Conservation (phyloP, 2,113 vertebrate species). For the Phaetusa simplex region DNA sequence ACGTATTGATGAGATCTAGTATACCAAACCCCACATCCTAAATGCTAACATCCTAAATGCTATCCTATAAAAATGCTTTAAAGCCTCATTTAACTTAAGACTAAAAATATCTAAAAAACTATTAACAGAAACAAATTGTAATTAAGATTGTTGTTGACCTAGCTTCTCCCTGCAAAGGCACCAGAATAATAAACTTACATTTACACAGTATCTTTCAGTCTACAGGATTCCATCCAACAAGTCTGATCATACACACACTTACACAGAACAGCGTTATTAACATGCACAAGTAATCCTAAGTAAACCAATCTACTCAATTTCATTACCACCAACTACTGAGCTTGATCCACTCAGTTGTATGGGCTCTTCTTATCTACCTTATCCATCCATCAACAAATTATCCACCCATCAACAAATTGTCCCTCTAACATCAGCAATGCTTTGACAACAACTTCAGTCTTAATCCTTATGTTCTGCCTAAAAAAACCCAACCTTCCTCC, state of each 20-base stretch:
- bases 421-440: not conserved
- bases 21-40: not conserved
- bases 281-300: not conserved
- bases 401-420: not conserved
- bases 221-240: not conserved
- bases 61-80: not conserved
- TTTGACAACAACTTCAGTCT: not conserved
- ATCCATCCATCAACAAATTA: not conserved
- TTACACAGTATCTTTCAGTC: not conserved
- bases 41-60: not conserved
- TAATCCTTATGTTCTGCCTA: not conserved
- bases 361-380: not conserved
- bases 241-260: not conserved
- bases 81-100: not conserved
- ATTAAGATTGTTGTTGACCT: conserved; percentile 5
- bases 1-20: not conserved
- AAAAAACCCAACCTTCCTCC: not conserved
- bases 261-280: not conserved
- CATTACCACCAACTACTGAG: not conserved
- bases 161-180: not conserved
- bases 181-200: not conserved
- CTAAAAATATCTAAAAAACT: conserved; percentile 2
- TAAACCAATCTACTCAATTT: not conserved
- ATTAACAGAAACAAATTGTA: conserved; percentile 11
- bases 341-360: not conserved